Conservation (phyloP, 37 sponge, comb jelly and placozoan genomes). For the Hormiphora californensis region DNA sequence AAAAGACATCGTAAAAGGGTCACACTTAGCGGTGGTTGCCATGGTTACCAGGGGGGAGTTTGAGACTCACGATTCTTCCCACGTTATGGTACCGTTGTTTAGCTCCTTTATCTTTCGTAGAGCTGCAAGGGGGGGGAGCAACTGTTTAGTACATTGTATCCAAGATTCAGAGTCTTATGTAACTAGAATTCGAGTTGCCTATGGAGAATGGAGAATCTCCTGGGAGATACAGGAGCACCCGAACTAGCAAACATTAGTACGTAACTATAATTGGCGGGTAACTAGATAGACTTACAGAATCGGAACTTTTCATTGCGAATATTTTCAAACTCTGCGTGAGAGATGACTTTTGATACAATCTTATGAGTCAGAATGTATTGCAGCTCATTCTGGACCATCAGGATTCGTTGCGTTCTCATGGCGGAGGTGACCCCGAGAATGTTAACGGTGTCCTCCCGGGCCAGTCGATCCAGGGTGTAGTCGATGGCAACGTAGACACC, state of each 20-base stretch:
- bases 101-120: slow-evolving; percentile 10
- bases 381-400: slow-evolving; percentile 24
- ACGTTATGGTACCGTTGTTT: slow-evolving; percentile 13
- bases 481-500: slow-evolving; percentile 36
- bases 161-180: background rate
- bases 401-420: slow-evolving; percentile 28
- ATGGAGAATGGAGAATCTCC: too few species aligned
- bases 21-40: too few species aligned
- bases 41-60: too few species aligned
- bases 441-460: slow-evolving; percentile 1
- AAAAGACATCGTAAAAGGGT: too few species aligned
- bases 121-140: background rate
- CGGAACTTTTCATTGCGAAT: background rate
- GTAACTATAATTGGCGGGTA: background rate
- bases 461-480: slow-evolving; percentile 34
- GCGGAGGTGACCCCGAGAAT: slow-evolving; percentile 30
- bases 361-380: slow-evolving; percentile 33
- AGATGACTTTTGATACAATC: slow-evolving; percentile 37
- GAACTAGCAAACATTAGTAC: background rate
- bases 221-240: too few species aligned
- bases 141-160: background rate
- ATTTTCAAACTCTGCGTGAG: slow-evolving; percentile 20
- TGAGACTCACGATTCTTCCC: too few species aligned
- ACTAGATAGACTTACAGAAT: slow-evolving; percentile 20
- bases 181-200: too few species aligned